Evolutionary conservation across 2,113 vertebrate genomes (phyloP).

Genomic region (Rhodinocichla rosea): DNA sequence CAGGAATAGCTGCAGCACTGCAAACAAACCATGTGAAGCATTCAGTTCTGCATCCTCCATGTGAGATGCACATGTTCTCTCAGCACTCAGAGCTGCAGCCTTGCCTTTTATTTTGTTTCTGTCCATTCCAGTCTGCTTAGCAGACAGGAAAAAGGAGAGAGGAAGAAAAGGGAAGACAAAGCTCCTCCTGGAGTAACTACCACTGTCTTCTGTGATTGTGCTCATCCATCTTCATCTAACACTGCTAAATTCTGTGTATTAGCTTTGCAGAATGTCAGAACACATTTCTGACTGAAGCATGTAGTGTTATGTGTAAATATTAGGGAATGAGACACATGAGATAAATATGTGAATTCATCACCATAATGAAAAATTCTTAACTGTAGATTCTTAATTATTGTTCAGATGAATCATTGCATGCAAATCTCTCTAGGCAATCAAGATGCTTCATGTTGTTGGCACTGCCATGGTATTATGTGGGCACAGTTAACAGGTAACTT

Average conservation of each 20-base stretch:
- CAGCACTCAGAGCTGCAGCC: not conserved
- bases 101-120: not conserved
- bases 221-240: not conserved
- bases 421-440: not conserved
- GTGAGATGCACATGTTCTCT: not conserved
- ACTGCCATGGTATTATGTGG: not conserved
- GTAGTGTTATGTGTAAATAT: not conserved
- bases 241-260: not conserved
- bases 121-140: not conserved
- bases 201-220: not conserved
- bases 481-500: not conserved
- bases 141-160: not conserved
- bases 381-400: constrained; percentile 38
- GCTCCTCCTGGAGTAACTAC: not conserved
- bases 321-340: not conserved
- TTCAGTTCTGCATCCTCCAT: not conserved
- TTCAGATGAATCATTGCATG: not conserved
- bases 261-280: not conserved
- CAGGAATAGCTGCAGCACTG: not conserved
- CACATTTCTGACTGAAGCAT: constrained; percentile 4
- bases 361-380: constrained; percentile 25
- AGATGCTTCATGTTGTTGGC: not conserved
- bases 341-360: not conserved
- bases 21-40: not conserved
- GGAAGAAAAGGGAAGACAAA: not conserved